phyloP scores from a whole-genome alignment of 2,797 vertebrate species.

The Arctocebus calabarensis region DNA sequence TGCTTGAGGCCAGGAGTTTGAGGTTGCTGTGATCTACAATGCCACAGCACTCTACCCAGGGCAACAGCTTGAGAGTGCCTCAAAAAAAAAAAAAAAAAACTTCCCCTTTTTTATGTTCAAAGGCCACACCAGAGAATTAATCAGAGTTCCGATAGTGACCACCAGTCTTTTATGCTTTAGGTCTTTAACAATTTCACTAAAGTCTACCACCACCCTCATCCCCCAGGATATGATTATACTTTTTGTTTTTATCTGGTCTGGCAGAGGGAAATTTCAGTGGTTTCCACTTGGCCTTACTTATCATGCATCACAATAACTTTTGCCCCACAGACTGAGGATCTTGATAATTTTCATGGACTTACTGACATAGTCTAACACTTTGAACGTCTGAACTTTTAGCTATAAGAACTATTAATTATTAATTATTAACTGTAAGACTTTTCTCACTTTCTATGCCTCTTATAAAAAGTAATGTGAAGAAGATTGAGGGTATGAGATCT shows the following conservation, averaged over 20 bases:
- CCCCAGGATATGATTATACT: background rate
- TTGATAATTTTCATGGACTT: background rate
- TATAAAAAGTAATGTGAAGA: background rate
- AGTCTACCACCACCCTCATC: background rate
- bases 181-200: background rate
- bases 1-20: too few species aligned
- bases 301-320: background rate
- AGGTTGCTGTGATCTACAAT: too few species aligned
- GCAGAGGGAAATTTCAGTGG: background rate
- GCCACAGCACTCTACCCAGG: too few species aligned
- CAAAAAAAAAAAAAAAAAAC: too few species aligned
- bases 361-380: background rate
- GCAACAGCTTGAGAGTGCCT: too few species aligned
- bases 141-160: background rate
- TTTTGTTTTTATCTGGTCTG: background rate
- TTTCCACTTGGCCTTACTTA: background rate
- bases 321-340: background rate
- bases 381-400: background rate
- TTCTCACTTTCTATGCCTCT: background rate
- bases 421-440: background rate
- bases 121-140: background rate
- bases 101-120: background rate
- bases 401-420: background rate
- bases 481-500: background rate
- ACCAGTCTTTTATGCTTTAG: background rate